phyloP scores from a whole-genome alignment of 2,113 vertebrate species.

The Tragelaphus imberbis region DNA sequence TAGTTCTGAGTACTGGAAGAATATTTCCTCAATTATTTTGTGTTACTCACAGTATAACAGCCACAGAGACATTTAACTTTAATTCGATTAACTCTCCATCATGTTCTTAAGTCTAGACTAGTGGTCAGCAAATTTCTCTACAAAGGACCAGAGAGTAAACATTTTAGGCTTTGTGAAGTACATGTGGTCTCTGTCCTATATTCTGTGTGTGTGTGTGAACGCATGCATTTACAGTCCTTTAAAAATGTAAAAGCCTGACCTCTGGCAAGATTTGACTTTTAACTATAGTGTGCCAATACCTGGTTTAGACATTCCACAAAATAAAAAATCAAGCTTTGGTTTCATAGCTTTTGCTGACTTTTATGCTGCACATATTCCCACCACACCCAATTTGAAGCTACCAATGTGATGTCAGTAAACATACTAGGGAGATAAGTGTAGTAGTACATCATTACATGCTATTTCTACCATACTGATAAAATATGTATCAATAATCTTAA shows the following conservation, averaged over 20 bases:
- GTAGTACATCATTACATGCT: background rate
- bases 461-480: background rate
- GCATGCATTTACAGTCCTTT: background rate
- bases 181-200: background rate
- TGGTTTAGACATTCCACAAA: background rate
- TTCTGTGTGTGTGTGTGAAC: background rate
- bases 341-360: background rate
- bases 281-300: background rate
- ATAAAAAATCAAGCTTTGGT: background rate
- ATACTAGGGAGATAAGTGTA: background rate
- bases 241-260: conserved; percentile 1
- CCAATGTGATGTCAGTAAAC: background rate
- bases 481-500: background rate
- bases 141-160: background rate
- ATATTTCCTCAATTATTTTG: background rate
- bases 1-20: background rate
- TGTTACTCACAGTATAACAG: background rate
- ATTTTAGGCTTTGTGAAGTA: background rate
- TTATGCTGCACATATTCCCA: background rate
- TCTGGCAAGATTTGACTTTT: background rate
- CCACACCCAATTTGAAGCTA: background rate
- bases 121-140: background rate
- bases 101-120: background rate
- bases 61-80: conserved; percentile 3
- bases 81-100: conserved; percentile 1